Evolutionary conservation across 2,888 invertebrate species (phyloP).

Genomic region (Calliphora vomitoria): DNA sequence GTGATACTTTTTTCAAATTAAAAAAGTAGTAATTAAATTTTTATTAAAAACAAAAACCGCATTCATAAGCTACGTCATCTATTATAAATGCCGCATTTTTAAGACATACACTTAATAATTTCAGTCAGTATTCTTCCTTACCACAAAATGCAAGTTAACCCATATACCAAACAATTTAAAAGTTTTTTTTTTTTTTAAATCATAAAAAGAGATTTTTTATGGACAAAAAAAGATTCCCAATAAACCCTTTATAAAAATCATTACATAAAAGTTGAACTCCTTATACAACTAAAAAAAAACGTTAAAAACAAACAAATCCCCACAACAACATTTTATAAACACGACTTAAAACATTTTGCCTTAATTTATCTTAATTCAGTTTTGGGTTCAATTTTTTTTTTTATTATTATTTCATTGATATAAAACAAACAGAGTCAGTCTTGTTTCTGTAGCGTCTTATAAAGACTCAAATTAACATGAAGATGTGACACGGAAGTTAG

Average conservation of each 20-base stretch:
- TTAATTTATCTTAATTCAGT: conserved; percentile 61
- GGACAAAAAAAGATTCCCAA: background rate
- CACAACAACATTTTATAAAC: conserved; percentile 8
- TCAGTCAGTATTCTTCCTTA: too few relatives aligned
- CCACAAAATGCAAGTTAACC: too few relatives aligned
- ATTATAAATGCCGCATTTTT: too few relatives aligned
- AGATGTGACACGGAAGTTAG: conserved; percentile 82
- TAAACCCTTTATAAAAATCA: background rate
- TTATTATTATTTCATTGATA: conserved; percentile 1
- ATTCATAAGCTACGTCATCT: too few relatives aligned
- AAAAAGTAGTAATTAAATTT: too few relatives aligned
- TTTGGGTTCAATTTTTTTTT: conserved; percentile 13
- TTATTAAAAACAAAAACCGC: too few relatives aligned
- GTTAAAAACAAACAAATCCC: background rate
- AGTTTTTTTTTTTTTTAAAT: too few relatives aligned
- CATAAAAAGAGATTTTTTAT: too few relatives aligned
- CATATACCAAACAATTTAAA: too few relatives aligned
- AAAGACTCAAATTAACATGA: conserved; percentile 60
- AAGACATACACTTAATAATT: too few relatives aligned
- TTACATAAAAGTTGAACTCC: conserved; percentile 40
- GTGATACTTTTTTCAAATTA: too few relatives aligned
- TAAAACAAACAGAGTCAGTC: conserved; percentile 50
- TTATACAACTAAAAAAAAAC: background rate
- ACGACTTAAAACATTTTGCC: conserved; percentile 14
- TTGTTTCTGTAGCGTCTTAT: conserved; percentile 53